These are phyloP conservation scores for Cosmia pyralina DNA, from an alignment of 2,888 invertebrate species.

Conservation along the genomic window DNA sequence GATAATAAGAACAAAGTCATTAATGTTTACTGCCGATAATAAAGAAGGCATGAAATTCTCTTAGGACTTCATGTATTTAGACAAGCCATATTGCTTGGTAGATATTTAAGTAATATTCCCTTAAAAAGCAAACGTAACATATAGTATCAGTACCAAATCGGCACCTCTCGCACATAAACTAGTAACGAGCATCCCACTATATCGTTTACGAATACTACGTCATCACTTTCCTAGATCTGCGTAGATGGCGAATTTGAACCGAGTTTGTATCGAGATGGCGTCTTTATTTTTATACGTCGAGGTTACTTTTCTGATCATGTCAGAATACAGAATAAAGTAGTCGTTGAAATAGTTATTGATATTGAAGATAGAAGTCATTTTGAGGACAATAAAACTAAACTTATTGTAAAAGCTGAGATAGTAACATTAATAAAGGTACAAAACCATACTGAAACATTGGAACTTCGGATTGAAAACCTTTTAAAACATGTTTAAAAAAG, in stretches of 20 bases:
- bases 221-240: conserved; percentile 44
- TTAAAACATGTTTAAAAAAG: too few relatives aligned
- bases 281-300: background rate
- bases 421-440: too few relatives aligned
- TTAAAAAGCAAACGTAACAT: conserved; percentile 22
- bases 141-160: conserved; percentile 17
- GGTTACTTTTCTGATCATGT: background rate
- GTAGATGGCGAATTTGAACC: conserved; percentile 34
- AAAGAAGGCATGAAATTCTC: background rate
- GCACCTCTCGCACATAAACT: conserved; percentile 47
- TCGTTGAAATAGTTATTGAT: background rate
- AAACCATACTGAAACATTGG: too few relatives aligned
- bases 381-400: too few relatives aligned
- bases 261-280: conserved; percentile 15
- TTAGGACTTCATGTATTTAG: background rate
- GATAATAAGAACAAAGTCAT: background rate
- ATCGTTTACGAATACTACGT: conserved; percentile 45
- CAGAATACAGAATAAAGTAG: background rate
- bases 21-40: background rate
- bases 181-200: conserved; percentile 59
- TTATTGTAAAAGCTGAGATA: too few relatives aligned
- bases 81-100: background rate
- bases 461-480: too few relatives aligned
- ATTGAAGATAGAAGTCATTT: background rate
- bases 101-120: background rate